A percentile compares a stretch with the other conserved stretches of the same genome.
Evolutionary conservation across 1,140 invertebrate species (phyloP).

Genomic region (Aethina tumida): DNA sequence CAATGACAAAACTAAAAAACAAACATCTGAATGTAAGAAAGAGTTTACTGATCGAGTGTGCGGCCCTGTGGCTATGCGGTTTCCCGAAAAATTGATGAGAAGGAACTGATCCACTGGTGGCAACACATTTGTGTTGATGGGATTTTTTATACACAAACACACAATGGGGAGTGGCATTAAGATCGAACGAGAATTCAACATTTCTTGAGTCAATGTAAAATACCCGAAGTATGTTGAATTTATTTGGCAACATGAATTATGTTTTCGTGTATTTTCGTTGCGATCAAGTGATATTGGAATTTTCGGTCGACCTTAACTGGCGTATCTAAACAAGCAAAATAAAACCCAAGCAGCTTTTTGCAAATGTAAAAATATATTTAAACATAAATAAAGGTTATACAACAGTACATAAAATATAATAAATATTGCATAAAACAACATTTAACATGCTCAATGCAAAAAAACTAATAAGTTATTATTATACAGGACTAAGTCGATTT

Average conservation of each 20-base stretch:
- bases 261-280: too few relatives aligned
- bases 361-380: constrained; percentile 39
- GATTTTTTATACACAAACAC: constrained; percentile 14
- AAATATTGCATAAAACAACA: constrained; percentile 39
- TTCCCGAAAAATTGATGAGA: too few relatives aligned
- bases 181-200: too few relatives aligned
- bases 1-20: too few relatives aligned
- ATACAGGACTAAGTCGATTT: constrained; percentile 30
- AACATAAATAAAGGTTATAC: constrained; percentile 38
- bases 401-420: constrained; percentile 37
- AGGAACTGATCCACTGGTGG: constrained; percentile 30
- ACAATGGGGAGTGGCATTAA: constrained; percentile 12
- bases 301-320: too few relatives aligned
- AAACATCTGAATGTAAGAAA: too few relatives aligned
- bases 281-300: too few relatives aligned
- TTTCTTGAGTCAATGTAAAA: too few relatives aligned
- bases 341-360: constrained; percentile 37
- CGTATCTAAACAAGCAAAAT: constrained; percentile 31
- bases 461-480: constrained; percentile 32
- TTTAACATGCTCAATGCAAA: constrained; percentile 34
- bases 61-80: too few relatives aligned
- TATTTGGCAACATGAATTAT: too few relatives aligned
- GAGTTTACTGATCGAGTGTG: too few relatives aligned
- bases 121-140: constrained; percentile 28
- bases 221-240: too few relatives aligned